Percentiles rank a stretch among this genome's conserved stretches.
Evolutionary conservation across 2,113 vertebrate genomes (phyloP).

Genomic region (Takifugu flavidus): DNA sequence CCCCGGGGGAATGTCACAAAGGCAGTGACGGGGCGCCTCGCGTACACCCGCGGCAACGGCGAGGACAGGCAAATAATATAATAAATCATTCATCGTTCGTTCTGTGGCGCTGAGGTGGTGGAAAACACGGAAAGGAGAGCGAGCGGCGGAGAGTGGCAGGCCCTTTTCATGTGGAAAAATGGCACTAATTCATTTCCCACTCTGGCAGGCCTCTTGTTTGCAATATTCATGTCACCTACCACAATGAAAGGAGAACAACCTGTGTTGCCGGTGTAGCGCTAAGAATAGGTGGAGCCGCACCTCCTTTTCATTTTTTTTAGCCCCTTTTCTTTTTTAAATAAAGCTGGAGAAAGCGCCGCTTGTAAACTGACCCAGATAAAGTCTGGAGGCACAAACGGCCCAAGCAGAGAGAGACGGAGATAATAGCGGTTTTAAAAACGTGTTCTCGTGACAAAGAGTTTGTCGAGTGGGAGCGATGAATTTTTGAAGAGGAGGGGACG

Average conservation of each 20-base stretch:
- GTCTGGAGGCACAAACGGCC: constrained; percentile 55
- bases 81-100: constrained; percentile 66
- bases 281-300: constrained; percentile 51
- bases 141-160: constrained; percentile 48
- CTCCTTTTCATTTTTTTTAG: constrained; percentile 24
- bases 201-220: constrained; percentile 52
- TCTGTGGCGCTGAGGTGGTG: constrained; percentile 55
- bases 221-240: constrained; percentile 66
- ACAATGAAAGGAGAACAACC: constrained; percentile 64
- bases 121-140: constrained; percentile 17
- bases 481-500: constrained; percentile 61
- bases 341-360: constrained; percentile 40
- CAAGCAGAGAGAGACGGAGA: constrained; percentile 6
- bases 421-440: constrained; percentile 28
- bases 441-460: constrained; percentile 63
- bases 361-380: constrained; percentile 67
- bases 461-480: constrained; percentile 53
- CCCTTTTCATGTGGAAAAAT: constrained; percentile 67
- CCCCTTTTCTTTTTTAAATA: constrained; percentile 12
- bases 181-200: constrained; percentile 56
- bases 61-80: constrained; percentile 57
- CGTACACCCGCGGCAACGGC: constrained; percentile 37
- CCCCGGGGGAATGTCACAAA: constrained; percentile 63
- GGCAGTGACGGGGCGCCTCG: constrained; percentile 37
- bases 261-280: constrained; percentile 33